Evolutionary conservation across 2,888 invertebrate genomes (phyloP).

Genomic region (Oasisia sp.): DNA sequence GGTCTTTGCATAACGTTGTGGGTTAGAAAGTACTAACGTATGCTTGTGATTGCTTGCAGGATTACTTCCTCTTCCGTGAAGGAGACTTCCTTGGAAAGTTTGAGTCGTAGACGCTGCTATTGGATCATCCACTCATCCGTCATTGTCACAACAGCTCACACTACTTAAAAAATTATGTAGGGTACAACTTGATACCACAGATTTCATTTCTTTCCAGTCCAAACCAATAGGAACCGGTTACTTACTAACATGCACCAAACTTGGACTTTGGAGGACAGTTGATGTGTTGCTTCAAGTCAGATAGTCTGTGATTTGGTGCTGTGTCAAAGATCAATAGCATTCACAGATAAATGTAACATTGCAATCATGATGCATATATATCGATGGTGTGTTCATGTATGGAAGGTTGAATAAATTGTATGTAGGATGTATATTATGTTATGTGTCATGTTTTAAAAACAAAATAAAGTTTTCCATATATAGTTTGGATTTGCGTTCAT

Average conservation of each 20-base stretch:
- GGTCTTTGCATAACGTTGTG: too few relatives aligned
- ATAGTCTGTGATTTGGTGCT: background rate
- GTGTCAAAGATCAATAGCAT: background rate
- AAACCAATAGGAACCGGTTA: background rate
- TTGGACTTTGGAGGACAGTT: background rate
- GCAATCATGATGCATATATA: background rate
- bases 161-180: background rate
- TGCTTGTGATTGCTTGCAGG: slow-evolving; percentile 67
- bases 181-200: background rate
- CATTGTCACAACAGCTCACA: background rate
- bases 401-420: background rate
- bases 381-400: background rate
- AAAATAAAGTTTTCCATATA: background rate
- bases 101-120: slow-evolving; percentile 41
- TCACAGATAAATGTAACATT: background rate
- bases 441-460: background rate
- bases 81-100: slow-evolving; percentile 93
- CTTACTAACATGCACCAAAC: background rate
- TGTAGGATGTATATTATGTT: background rate
- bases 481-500: background rate
- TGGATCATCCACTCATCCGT: background rate
- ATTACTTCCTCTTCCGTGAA: slow-evolving; percentile 94
- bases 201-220: background rate
- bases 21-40: too few relatives aligned
- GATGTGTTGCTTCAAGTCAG: background rate